phyloP scores from a whole-genome alignment of 2,113 vertebrate genomes.

The Blennius ocellaris region DNA sequence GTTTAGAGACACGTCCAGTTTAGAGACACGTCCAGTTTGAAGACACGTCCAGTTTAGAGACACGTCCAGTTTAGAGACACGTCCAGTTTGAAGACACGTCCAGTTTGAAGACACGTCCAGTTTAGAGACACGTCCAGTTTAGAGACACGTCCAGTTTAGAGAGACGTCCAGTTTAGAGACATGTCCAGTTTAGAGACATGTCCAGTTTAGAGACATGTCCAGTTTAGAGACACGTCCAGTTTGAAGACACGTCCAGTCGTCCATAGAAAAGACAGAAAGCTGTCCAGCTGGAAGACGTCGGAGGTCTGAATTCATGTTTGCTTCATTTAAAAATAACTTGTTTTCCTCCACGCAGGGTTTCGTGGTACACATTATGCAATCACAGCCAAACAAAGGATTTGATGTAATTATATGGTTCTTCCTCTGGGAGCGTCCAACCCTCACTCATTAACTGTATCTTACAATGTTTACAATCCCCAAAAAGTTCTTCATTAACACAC shows the following conservation, averaged over 20 bases:
- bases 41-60: not conserved
- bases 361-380: not conserved
- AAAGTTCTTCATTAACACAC: slow-evolving; percentile 9
- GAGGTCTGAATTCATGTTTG: not conserved
- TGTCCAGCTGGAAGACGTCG: not conserved
- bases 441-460: not conserved
- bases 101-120: too few relatives aligned
- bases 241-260: not conserved
- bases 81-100: not conserved
- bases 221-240: too few relatives aligned
- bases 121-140: too few relatives aligned
- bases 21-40: not conserved
- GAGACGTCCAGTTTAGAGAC: not conserved
- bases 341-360: not conserved
- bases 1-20: too few relatives aligned
- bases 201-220: not conserved
- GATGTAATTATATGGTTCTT: slow-evolving; percentile 9
- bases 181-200: too few relatives aligned
- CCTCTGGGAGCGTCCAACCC: not conserved
- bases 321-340: not conserved
- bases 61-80: too few relatives aligned
- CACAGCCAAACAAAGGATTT: slow-evolving; percentile 15
- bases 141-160: not conserved
- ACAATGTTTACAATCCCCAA: not conserved
- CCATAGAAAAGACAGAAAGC: not conserved